These are phyloP conservation scores for Symphodus melops DNA, from an alignment of 2,113 vertebrate genomes.

Conservation along the genomic window DNA sequence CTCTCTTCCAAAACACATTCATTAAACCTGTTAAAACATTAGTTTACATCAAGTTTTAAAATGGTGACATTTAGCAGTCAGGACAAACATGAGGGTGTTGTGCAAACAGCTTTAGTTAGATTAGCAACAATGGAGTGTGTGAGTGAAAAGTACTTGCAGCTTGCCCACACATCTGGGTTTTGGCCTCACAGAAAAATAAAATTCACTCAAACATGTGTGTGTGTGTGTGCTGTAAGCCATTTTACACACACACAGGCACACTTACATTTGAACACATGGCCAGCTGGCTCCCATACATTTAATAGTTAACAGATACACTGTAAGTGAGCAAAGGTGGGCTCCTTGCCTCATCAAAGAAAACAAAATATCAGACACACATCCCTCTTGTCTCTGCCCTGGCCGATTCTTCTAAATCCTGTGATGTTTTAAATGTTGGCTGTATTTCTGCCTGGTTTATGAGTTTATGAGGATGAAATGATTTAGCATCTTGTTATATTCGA, in stretches of 20 bases:
- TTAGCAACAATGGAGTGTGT: background rate
- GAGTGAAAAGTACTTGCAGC: slow-evolving; percentile 14
- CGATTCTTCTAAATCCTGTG: slow-evolving; percentile 38
- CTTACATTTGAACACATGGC: too few species aligned
- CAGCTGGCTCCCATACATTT: slow-evolving; percentile 32
- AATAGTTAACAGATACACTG: slow-evolving; percentile 38
- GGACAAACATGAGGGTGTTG: background rate
- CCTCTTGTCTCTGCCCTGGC: background rate
- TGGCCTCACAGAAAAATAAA: slow-evolving; percentile 15
- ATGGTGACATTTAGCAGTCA: slow-evolving; percentile 2
- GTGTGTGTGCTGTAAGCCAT: background rate
- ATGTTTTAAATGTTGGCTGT: slow-evolving; percentile 53
- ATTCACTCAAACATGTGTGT: background rate
- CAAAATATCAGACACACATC: slow-evolving; percentile 10
- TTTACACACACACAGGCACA: too few species aligned
- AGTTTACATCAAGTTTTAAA: background rate
- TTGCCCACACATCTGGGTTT: slow-evolving; percentile 12
- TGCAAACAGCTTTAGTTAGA: background rate
- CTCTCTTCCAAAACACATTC: background rate
- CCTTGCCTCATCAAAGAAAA: slow-evolving; percentile 61
- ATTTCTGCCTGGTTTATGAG: slow-evolving; percentile 47
- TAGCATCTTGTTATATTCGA: slow-evolving; percentile 13
- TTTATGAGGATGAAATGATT: slow-evolving; percentile 48
- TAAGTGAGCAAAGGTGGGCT: slow-evolving; percentile 50
- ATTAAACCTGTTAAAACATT: background rate